Evolutionary conservation across 92 coral and sea anemone genomes (phyloP).

Genomic region (Zoanthus sansibaricus): DNA sequence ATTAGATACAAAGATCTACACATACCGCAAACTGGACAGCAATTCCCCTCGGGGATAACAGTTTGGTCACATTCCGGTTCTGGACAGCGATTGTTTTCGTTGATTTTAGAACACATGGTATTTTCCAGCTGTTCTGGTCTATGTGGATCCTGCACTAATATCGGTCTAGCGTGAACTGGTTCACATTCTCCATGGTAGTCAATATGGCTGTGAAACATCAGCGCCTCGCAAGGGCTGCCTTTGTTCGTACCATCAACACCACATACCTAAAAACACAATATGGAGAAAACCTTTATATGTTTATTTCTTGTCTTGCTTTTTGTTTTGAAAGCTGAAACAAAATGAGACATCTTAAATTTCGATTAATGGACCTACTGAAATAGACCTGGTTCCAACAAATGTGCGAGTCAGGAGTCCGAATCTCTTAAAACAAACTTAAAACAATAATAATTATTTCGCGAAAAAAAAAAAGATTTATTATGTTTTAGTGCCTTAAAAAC

Average conservation of each 20-base stretch:
- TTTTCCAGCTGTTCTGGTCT: constrained; percentile 43
- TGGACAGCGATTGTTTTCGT: constrained; percentile 71
- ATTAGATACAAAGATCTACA: not conserved
- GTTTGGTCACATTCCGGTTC: constrained; percentile 51
- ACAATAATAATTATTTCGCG: too few relatives aligned
- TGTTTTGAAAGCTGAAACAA: too few relatives aligned
- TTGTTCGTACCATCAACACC: constrained; percentile 83
- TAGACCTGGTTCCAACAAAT: too few relatives aligned
- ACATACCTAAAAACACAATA: constrained; percentile 70
- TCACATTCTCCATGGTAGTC: constrained; percentile 94
- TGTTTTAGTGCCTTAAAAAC: too few relatives aligned
- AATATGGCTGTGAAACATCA: constrained; percentile 68
- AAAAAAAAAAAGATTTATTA: too few relatives aligned
- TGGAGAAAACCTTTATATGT: not conserved
- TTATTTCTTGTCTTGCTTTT: not conserved
- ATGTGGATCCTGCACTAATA: constrained; percentile 42
- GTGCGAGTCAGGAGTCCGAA: too few relatives aligned
- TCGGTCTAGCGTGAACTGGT: constrained; percentile 64
- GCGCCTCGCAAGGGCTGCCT: constrained; percentile 80
- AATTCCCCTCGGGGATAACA: constrained; percentile 84
- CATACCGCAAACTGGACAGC: constrained; percentile 94
- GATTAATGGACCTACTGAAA: too few relatives aligned
- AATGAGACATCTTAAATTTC: too few relatives aligned
- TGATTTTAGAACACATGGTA: constrained; percentile 76
- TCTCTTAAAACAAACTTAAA: too few relatives aligned